phyloP scores from a whole-genome alignment of 2,113 vertebrate species.

The Macaca nemestrina region DNA sequence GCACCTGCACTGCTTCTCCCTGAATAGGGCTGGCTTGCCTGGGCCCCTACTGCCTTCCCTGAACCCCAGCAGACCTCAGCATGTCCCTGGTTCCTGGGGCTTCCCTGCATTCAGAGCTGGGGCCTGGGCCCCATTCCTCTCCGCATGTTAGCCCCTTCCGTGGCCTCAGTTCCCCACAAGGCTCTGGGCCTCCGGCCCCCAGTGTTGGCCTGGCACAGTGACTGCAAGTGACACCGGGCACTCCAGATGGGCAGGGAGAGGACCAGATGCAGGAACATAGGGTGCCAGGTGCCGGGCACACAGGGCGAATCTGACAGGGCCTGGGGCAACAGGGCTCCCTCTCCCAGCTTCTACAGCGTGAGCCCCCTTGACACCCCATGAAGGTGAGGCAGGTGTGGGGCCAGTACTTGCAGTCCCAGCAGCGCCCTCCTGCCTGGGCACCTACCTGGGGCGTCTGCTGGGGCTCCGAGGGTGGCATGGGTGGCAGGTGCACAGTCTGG shows the following conservation, averaged over 20 bases:
- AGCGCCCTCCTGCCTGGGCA: neutral
- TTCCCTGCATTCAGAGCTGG: neutral
- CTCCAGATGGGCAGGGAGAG: neutral
- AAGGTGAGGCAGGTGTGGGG: neutral
- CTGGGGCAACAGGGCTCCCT: neutral
- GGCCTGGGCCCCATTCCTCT: neutral
- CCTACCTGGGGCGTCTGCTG: conserved; percentile 88
- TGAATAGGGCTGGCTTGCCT: neutral
- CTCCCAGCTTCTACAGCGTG: too few relatives aligned
- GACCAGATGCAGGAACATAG: neutral
- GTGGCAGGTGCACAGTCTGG: conserved; percentile 81
- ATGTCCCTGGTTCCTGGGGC: too few relatives aligned
- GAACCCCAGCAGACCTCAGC: neutral
- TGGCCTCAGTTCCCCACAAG: neutral
- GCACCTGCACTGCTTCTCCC: neutral
- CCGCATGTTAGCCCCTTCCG: neutral
- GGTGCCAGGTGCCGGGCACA: neutral
- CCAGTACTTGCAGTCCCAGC: neutral
- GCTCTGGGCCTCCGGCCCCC: neutral
- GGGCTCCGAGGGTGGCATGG: conserved; percentile 81
- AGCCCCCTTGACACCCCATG: neutral
- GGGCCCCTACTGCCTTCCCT: neutral
- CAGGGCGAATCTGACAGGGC: neutral
- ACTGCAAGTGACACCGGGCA: neutral
- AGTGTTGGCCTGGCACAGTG: neutral